Evolutionary conservation across 2,888 invertebrate species (phyloP).

Genomic region (Thereva unica): DNA sequence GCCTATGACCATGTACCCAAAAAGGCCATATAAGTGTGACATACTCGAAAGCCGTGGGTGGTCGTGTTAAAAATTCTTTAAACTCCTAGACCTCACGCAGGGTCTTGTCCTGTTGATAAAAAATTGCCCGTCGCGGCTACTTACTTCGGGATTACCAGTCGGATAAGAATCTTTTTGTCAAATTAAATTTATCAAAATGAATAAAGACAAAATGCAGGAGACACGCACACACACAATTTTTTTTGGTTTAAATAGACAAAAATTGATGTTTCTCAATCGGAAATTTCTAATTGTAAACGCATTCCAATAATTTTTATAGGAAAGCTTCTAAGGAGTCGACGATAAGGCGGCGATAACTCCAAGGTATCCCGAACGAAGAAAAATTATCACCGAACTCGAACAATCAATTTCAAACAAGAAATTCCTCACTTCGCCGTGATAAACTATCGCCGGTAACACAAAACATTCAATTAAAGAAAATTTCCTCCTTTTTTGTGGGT

Average conservation of each 20-base stretch:
- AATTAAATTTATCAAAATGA: too few relatives aligned
- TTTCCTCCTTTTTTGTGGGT: neutral
- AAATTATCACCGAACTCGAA: conserved; percentile 49
- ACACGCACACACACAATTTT: too few relatives aligned
- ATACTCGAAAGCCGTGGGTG: neutral
- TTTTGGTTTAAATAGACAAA: too few relatives aligned
- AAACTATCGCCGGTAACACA: conserved; percentile 46
- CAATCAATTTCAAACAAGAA: conserved; percentile 50
- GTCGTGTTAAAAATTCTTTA: neutral
- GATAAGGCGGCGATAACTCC: conserved; percentile 16
- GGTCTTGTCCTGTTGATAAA: too few relatives aligned
- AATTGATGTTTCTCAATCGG: too few relatives aligned
- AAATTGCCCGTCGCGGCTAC: too few relatives aligned
- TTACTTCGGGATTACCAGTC: too few relatives aligned
- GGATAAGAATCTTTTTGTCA: too few relatives aligned
- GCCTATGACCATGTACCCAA: neutral
- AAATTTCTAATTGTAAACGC: too few relatives aligned
- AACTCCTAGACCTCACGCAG: too few relatives aligned
- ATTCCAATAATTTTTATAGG: too few relatives aligned
- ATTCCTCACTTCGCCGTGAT: conserved; percentile 50
- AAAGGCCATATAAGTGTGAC: neutral
- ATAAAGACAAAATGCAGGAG: too few relatives aligned
- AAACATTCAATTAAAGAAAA: conserved; percentile 43
- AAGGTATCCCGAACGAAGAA: conserved; percentile 44
- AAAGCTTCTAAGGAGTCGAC: neutral